Base-by-base conservation (phyloP, 2,888 invertebrate species). In the Eudasyphora cyanicolor region DNA sequence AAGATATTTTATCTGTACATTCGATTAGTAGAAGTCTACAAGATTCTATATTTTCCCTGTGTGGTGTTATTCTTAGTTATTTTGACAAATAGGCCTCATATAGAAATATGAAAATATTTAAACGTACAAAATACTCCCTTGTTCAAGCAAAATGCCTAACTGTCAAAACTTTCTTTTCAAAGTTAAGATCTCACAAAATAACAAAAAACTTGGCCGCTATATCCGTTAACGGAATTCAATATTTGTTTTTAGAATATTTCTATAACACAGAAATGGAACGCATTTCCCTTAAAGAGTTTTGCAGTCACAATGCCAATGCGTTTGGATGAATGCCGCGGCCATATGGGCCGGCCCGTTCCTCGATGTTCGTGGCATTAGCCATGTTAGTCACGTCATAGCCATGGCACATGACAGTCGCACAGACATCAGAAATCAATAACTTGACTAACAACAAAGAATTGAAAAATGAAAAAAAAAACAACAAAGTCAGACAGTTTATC, bases 351-450 rank as follows among this genome's bases (percentile, higher is more conserved):
- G 7, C 24, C 49, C 49, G 19, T 19, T 49, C 2, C 19, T 49
- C n/a, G 5, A 45, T 17, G n/a, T 6, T n/a, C 17, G 3, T 4
- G 3, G 17, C 2, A 49, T 49, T 49, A 49, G 49, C 49, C 49
- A 49, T 49, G n/a, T 49, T 49, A 49, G 49, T 49, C 49, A 49
- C 49, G 49, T 49, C 49, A 17, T 8, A 45, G 6, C 3, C 45
- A 45, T 45, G 45, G n/a, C 49, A 49, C 49, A 49, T 49, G 35
- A 64, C 64, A 38, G 32, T 17, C 24, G n/a, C n/a, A n/a, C n/a
- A n/a, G 64, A 64, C 64, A 32, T 32, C 29, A 35, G 32, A 64
- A 64, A 64, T 64, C 64, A 64, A 64, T 64, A 64, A 10, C 19
- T 35, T 35, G 64, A 17, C 17, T 8, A 3, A 49, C 32, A 49